Base-by-base conservation (phyloP, 1,140 invertebrate genomes). In the Phortica variegata region DNA sequence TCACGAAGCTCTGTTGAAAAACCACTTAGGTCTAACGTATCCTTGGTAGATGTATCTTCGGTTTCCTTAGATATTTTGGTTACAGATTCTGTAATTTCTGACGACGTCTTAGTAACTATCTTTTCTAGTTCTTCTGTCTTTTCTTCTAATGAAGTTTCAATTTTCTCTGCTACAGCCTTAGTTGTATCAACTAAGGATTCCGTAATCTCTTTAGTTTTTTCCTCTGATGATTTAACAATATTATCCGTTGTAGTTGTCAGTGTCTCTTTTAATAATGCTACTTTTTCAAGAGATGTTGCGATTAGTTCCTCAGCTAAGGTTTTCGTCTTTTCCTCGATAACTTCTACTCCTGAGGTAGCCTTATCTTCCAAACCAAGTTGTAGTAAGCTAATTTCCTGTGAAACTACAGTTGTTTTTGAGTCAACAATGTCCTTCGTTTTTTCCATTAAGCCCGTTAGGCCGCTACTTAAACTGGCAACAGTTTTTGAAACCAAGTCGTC, bases 1-100 rank as follows among this genome's bases (percentile, higher is more conserved):
- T 86, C 84, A 50, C 84, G 69, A 36, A 86, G 73, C 71, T 85
- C 83, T 54, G 81, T 20, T 79, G 83, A 74, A 70, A 84, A 65
- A 39, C 58, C 50, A 40, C 55, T 50, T 7, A 71, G 33, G 5
- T 73, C 70, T 1, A 71, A 41, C 3, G 38, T 49, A 1, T 31
- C 41, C 45, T 60, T 58, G 12, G 45, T n/a, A 23, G 15, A 21
- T 0, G 43, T 12, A 36, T 56, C 47, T 20, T 49, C 54, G 4
- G 36, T 56, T 42, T 65, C 46, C 32, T 51, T 52, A 19, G 29
- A 56, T 19, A 62, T 40, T 23, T 65, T 32, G 5, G 49, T 26
- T 6, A 66, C 19, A 2, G 48, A 44, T n/a, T 54, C 47, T 8
- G 36, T n/a, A 6, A 55, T n/a, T n/a, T n/a, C n/a, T n/a, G n/a